phyloP scores from a whole-genome alignment of 2,113 vertebrate genomes.

The Kryptolebias marmoratus region DNA sequence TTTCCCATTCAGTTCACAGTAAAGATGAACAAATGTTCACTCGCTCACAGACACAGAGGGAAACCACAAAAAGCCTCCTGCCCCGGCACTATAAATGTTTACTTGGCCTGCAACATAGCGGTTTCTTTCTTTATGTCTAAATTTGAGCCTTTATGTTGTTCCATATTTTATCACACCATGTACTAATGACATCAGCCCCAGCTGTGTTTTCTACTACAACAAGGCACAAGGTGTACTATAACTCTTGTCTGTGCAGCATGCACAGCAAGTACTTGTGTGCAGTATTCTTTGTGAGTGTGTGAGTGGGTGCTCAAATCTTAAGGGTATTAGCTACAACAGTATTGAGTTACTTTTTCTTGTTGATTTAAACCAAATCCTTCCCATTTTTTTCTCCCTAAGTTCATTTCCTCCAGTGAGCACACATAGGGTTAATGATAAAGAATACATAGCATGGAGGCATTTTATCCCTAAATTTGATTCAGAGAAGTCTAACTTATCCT shows the following conservation, averaged over 20 bases:
- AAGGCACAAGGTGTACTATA: no score
- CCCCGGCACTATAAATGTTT: slow-evolving; percentile 55
- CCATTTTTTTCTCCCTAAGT: slow-evolving; percentile 48
- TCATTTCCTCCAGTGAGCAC: slow-evolving; percentile 30
- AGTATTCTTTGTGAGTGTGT: no score
- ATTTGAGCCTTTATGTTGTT: slow-evolving; percentile 51
- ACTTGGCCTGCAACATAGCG: slow-evolving; percentile 51
- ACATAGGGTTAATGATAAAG: slow-evolving; percentile 57
- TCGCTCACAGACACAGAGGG: slow-evolving; percentile 16
- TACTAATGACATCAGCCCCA: slow-evolving; percentile 43
- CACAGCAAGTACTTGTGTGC: no score
- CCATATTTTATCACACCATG: slow-evolving; percentile 41
- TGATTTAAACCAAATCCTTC: slow-evolving; percentile 37
- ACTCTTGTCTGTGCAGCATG: no score
- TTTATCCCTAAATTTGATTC: slow-evolving; percentile 66
- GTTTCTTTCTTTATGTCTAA: slow-evolving; percentile 51
- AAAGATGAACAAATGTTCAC: slow-evolving; percentile 21
- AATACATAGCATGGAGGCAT: slow-evolving; percentile 41
- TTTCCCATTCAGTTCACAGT: slow-evolving; percentile 9
- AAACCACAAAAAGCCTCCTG: slow-evolving; percentile 47
- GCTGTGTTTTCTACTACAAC: slow-evolving; percentile 21
- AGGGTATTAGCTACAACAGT: slow-evolving; percentile 11
- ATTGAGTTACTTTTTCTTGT: slow-evolving; percentile 25
- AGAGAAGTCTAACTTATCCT: slow-evolving; percentile 65
- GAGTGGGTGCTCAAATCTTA: background rate